Percentiles rank a stretch among this genome's conserved stretches.
Evolutionary conservation across 2,797 vertebrate genomes (phyloP).

Genomic region (Syndactyla subalaris): DNA sequence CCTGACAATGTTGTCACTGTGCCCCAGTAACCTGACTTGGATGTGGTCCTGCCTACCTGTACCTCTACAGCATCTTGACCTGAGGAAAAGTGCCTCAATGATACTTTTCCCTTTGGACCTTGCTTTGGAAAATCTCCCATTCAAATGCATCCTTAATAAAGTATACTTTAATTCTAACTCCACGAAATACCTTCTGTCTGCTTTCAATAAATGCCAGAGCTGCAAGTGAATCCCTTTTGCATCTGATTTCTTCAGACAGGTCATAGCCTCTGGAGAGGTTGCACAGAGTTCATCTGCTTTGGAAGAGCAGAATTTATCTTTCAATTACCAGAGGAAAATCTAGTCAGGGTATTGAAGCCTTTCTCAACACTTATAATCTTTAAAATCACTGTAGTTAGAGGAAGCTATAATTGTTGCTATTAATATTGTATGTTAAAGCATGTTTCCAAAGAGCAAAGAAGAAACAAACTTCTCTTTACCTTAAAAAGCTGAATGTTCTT

Average conservation of each 20-base stretch:
- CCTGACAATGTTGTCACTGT: background rate
- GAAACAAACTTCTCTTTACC: constrained; percentile 13
- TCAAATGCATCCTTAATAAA: constrained; percentile 41
- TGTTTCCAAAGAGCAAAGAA: constrained; percentile 44
- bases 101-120: constrained; percentile 19
- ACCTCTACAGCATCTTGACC: background rate
- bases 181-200: background rate
- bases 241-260: constrained; percentile 9
- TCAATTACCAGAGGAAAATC: constrained; percentile 41
- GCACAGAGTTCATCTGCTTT: constrained; percentile 26
- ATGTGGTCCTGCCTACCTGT: background rate
- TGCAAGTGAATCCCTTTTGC: constrained; percentile 34
- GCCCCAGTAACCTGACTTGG: background rate
- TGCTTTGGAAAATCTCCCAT: background rate
- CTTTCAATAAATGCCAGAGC: constrained; percentile 45
- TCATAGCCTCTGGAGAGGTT: constrained; percentile 16
- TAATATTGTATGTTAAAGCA: constrained; percentile 19
- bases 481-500: constrained; percentile 54
- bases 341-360: background rate
- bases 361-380: constrained; percentile 27
- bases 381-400: constrained; percentile 17
- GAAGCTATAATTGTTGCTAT: background rate
- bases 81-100: constrained; percentile 12
- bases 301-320: constrained; percentile 62
- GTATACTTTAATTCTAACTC: constrained; percentile 45